Percentiles rank a stretch among this genome's conserved stretches.
Evolutionary conservation across 2,797 vertebrate species (phyloP).

Genomic region (Myotis vivesi): DNA sequence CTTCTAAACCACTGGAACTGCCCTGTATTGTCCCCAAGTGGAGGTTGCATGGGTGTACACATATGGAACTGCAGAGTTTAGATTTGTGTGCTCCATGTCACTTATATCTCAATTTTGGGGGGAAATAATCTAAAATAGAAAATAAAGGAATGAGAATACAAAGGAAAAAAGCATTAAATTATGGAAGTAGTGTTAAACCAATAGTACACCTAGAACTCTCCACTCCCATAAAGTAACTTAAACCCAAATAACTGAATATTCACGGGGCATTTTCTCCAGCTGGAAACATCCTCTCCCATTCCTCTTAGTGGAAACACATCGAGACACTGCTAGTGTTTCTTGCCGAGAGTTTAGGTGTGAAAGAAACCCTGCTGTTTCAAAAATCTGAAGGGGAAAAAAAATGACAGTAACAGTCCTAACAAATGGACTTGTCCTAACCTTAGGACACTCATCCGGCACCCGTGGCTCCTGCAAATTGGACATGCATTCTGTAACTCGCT

Average conservation of each 20-base stretch:
- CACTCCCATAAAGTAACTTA: neutral
- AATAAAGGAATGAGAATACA: neutral
- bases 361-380: neutral
- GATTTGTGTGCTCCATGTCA: neutral
- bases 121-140: neutral
- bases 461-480: neutral
- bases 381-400: neutral
- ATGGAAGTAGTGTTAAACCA: neutral
- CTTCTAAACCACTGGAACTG: neutral
- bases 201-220: neutral
- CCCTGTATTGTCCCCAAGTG: neutral
- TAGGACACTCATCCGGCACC: neutral
- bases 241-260: neutral
- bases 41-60: neutral
- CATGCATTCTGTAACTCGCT: neutral
- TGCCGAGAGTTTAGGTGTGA: neutral
- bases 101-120: neutral
- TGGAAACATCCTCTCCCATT: neutral
- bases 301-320: neutral
- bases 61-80: neutral
- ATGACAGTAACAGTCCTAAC: neutral
- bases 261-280: neutral
- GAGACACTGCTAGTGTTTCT: neutral
- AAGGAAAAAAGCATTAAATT: neutral
- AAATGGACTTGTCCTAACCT: neutral